A percentile compares a stretch with the other conserved stretches of the same genome.
Evolutionary conservation across 2,113 vertebrate species (phyloP).

Genomic region (Pterocles orientalis): DNA sequence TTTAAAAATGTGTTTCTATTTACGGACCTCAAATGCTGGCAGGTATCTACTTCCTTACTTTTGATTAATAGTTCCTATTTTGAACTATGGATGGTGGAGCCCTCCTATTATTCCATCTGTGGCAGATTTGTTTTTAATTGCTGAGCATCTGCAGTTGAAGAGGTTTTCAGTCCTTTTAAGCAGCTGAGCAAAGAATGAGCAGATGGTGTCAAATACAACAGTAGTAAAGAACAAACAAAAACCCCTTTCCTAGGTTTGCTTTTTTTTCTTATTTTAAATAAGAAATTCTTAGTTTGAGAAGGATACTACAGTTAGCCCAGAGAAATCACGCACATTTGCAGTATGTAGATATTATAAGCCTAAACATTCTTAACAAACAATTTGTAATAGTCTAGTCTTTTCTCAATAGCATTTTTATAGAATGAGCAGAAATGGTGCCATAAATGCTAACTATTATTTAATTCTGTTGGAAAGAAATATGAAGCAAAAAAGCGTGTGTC

Average conservation of each 20-base stretch:
- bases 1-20: constrained; percentile 42
- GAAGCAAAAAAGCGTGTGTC: neutral
- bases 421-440: neutral
- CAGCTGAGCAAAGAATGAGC: constrained; percentile 62
- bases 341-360: neutral
- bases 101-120: constrained; percentile 56
- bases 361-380: neutral
- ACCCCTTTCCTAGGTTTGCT: neutral
- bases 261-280: neutral
- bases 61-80: constrained; percentile 34
- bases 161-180: constrained; percentile 38
- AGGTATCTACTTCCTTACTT: constrained; percentile 42
- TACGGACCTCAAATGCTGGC: constrained; percentile 30
- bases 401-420: neutral
- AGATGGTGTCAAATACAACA: constrained; percentile 53
- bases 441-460: neutral
- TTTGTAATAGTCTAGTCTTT: neutral
- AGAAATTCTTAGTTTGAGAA: neutral
- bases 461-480: neutral
- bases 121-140: constrained; percentile 61
- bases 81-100: neutral
- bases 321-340: neutral
- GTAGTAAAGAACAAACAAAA: neutral
- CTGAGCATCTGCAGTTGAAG: constrained; percentile 63
- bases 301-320: neutral